Evolutionary conservation across 1,140 invertebrate genomes (phyloP).

Genomic region (Drosophila repletoides): DNA sequence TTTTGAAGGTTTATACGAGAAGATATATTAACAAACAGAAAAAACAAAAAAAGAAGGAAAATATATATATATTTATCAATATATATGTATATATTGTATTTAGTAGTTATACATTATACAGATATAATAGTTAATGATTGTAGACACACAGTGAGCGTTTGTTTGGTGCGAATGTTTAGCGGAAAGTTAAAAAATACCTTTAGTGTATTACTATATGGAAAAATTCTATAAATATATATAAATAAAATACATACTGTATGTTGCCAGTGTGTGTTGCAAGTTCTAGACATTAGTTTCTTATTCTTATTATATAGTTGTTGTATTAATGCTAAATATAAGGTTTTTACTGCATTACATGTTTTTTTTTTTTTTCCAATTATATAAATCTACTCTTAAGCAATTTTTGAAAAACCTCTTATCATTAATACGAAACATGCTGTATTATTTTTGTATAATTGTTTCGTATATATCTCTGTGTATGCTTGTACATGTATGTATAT

Average conservation of each 20-base stretch:
- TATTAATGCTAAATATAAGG: conserved; percentile 51
- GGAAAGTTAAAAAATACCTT: conserved; percentile 26
- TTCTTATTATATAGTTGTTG: conserved; percentile 53
- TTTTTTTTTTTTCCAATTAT: too few relatives aligned
- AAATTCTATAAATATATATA: conserved; percentile 5
- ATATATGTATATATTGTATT: conserved; percentile 29
- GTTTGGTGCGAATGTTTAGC: conserved; percentile 28
- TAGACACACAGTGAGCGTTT: conserved; percentile 35
- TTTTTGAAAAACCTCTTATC: conserved; percentile 31
- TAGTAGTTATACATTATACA: conserved; percentile 49
- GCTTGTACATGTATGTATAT: conserved; percentile 34
- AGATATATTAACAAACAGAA: too few relatives aligned
- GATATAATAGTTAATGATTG: conserved; percentile 65
- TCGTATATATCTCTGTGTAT: conserved; percentile 28
- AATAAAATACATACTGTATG: conserved; percentile 33
- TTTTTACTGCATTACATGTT: conserved; percentile 61
- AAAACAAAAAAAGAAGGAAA: conserved; percentile 40
- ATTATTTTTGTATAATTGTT: conserved; percentile 30
- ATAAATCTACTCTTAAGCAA: conserved; percentile 51
- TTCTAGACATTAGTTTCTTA: conserved; percentile 51
- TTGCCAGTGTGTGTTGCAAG: conserved; percentile 23
- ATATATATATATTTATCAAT: conserved; percentile 29
- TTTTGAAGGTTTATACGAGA: conserved; percentile 72
- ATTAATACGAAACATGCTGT: conserved; percentile 36
- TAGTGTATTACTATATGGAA: conserved; percentile 22